Percentiles rank a stretch among this genome's conserved stretches.
Evolutionary conservation across 2,888 invertebrate genomes (phyloP).

Genomic region (Chamaedrilus cognettii): DNA sequence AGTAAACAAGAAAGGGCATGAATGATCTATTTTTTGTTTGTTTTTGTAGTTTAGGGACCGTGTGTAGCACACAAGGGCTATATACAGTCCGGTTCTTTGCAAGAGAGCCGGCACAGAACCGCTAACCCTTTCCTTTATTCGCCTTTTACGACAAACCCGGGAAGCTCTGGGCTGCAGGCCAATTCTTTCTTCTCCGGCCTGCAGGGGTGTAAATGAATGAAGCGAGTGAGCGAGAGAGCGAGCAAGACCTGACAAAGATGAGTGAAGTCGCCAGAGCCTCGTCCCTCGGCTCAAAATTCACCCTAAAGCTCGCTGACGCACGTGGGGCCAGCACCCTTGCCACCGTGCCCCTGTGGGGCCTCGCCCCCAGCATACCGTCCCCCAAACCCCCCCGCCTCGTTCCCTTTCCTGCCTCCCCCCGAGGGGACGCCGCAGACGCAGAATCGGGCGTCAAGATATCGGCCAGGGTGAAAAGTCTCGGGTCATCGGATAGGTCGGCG

Average conservation of each 20-base stretch:
- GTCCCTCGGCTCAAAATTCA: constrained; percentile 63
- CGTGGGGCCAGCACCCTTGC: constrained; percentile 67
- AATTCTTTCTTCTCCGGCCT: no score
- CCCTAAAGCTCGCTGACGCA: constrained; percentile 59
- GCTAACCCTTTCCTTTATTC: no score
- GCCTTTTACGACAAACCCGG: no score
- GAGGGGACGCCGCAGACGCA: neutral
- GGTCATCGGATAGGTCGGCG: neutral
- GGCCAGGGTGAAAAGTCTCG: neutral
- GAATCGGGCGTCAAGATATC: neutral
- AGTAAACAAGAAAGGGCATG: neutral
- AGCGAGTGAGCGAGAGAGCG: neutral
- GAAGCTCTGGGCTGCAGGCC: no score
- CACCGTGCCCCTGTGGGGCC: constrained; percentile 63
- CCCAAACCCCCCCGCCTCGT: constrained; percentile 44
- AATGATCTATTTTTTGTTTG: no score
- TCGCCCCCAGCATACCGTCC: constrained; percentile 58
- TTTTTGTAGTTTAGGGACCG: no score
- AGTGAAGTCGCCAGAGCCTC: constrained; percentile 60
- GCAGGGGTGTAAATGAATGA: neutral
- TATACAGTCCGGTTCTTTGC: no score
- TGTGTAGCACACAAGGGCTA: no score
- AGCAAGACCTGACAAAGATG: constrained; percentile 60
- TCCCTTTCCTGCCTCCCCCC: neutral
- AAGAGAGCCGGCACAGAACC: no score